phyloP scores from a whole-genome alignment of 2,888 invertebrate species.

The Alitta virens region DNA sequence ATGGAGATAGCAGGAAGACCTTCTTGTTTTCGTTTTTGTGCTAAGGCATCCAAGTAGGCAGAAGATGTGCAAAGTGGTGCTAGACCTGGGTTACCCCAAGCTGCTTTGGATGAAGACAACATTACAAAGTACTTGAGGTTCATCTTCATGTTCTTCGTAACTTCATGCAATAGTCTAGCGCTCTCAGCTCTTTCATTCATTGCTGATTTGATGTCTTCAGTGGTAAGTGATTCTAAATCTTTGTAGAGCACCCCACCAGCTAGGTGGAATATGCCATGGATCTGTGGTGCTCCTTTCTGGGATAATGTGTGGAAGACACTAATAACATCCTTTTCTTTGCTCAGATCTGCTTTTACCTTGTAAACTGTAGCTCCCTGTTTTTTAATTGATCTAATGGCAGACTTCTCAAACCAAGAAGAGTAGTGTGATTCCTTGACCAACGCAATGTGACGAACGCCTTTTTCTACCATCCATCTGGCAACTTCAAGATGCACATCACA shows the following conservation, averaged over 20 bases:
- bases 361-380: background rate
- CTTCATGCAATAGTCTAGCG: background rate
- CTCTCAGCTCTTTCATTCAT: background rate
- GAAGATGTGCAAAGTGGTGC: background rate
- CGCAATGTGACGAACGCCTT: slow-evolving; percentile 7
- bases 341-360: slow-evolving; percentile 5
- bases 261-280: slow-evolving; percentile 2
- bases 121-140: slow-evolving; percentile 11
- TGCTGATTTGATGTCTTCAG: background rate
- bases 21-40: background rate
- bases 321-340: background rate
- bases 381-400: background rate
- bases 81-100: slow-evolving; percentile 4
- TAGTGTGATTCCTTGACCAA: background rate
- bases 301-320: background rate
- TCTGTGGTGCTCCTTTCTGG: background rate
- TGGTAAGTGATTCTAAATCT: background rate
- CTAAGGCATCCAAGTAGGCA: slow-evolving; percentile 1
- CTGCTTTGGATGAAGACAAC: slow-evolving; percentile 4
- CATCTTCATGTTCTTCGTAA: background rate
- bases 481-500: slow-evolving; percentile 5
- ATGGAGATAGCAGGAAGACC: slow-evolving; percentile 7
- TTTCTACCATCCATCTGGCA: slow-evolving; percentile 12
- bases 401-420: background rate
- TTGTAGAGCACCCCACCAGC: background rate